Base-by-base conservation (phyloP, 1,140 invertebrate species). In the Zaprionus ornatus region DNA sequence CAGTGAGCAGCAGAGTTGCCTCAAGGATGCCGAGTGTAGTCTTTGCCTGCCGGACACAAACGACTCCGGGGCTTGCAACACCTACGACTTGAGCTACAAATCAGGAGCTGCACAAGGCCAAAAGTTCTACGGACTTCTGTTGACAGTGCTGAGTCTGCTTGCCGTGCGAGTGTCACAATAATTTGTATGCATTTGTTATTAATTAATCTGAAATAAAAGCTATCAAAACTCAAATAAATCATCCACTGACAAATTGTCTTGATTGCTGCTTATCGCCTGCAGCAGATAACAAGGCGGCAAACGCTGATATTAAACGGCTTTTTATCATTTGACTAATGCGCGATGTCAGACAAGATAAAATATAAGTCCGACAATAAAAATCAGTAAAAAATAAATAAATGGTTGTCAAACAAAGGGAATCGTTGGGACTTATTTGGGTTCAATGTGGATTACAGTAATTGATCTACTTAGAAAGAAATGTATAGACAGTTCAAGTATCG, bases 1-100 rank as follows among this genome's bases (percentile, higher is more conserved):
- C 0, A 70, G 74, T 21, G 82, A 92, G 7, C 91, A 92, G 21
- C 27, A 74, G 4, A 69, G 50, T 27, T 92, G 91, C 7, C 57
- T 90, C 25, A 45, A 66, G 9, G 75, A 82, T 6, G 27, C n/a
- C 9, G 42, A 72, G 2, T 92, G 91, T 27, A 74, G 77, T 1
- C 72, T 92, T 5, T 92, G 91, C 40, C 55, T 83, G n/a, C 80
- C 87, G 7, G 78, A 74, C 45, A 68, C 65, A 4, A 23, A 52
- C 9, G 72, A 55, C 3, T 48, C 61, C 5, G 29, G 17, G 7
- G 90, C 91, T 15, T 92, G 91, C 74, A 92, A 92, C 59, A 69
- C 48, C 13, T 91, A 75, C 32, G 67, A 79, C 6, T 35, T 90
- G 35, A 19, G 66, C 5, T 9, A n/a, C 13, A 85, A 61, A 17